These are phyloP conservation scores for Sciurus carolinensis DNA, from an alignment of 2,797 vertebrate species.

Conservation along the genomic window DNA sequence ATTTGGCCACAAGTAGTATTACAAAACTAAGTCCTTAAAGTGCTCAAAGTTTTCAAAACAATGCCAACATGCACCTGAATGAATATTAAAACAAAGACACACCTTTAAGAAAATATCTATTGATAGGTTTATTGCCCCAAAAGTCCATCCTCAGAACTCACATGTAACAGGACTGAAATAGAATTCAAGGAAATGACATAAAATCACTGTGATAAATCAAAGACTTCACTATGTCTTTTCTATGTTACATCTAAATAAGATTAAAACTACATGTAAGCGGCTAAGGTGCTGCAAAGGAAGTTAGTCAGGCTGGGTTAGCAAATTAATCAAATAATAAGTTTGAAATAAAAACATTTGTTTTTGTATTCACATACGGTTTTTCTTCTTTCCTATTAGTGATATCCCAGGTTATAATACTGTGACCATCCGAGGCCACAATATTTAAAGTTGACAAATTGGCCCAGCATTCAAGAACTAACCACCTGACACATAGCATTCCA, in stretches of 20 bases:
- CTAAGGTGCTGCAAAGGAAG: slow-evolving; percentile 12
- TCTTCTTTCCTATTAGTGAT: neutral
- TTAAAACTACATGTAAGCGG: neutral
- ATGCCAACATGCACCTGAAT: neutral
- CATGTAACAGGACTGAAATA: neutral
- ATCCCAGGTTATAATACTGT: neutral
- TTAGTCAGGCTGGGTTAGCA: neutral
- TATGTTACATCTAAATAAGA: slow-evolving; percentile 27
- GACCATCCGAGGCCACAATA: neutral
- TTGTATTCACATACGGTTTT: neutral
- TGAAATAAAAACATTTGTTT: neutral
- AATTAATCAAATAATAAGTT: slow-evolving; percentile 13
- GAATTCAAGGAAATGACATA: slow-evolving; percentile 40
- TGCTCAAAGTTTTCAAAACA: neutral
- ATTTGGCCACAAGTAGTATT: neutral
- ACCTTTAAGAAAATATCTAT: slow-evolving; percentile 24
- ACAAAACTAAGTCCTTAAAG: slow-evolving; percentile 11
- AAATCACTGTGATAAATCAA: neutral
- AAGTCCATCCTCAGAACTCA: slow-evolving; percentile 37
- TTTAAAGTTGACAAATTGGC: neutral
- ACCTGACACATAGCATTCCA: neutral
- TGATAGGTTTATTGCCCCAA: neutral
- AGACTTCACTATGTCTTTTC: neutral
- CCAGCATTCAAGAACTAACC: neutral
- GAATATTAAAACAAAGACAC: slow-evolving; percentile 27